Percentiles rank a stretch among this genome's conserved stretches.
These are phyloP conservation scores for Catamblyrhynchus diadema DNA, from an alignment of 2,797 vertebrate species.

Conservation along the genomic window DNA sequence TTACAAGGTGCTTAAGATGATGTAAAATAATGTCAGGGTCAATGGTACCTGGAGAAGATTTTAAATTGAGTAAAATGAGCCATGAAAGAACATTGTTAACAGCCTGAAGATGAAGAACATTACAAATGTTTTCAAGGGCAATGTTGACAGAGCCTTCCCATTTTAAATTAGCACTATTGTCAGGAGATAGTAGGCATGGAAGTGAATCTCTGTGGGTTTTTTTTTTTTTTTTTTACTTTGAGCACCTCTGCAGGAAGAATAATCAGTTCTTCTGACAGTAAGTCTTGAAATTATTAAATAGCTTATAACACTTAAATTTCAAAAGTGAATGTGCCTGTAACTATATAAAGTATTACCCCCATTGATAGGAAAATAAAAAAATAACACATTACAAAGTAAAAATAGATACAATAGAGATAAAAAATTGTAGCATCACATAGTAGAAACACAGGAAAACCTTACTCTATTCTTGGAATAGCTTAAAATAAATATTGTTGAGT, in stretches of 20 bases:
- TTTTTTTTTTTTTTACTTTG: neutral
- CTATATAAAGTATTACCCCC: neutral
- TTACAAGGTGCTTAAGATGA: constrained; percentile 6
- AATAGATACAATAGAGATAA: neutral
- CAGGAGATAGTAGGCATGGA: neutral
- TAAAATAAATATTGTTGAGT: neutral
- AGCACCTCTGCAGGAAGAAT: neutral
- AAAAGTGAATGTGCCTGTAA: neutral
- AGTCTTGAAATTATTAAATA: neutral
- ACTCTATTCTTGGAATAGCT: neutral
- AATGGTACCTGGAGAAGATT: constrained; percentile 12
- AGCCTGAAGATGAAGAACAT: constrained; percentile 24
- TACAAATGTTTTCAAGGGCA: constrained; percentile 14
- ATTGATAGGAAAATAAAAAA: neutral
- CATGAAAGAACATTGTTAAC: constrained; percentile 50
- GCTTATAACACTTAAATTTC: neutral
- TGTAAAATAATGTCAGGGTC: constrained; percentile 39
- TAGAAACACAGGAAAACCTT: neutral
- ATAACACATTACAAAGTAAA: neutral
- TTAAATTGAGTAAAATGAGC: constrained; percentile 60
- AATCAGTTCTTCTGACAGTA: neutral
- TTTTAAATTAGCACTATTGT: neutral
- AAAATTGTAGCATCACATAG: neutral
- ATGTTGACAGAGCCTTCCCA: neutral
- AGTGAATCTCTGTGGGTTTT: neutral